Percentiles rank a stretch among this genome's conserved stretches.
phyloP scores from a whole-genome alignment of 2,113 vertebrate genomes.

The Trematocara nigrifrons region DNA sequence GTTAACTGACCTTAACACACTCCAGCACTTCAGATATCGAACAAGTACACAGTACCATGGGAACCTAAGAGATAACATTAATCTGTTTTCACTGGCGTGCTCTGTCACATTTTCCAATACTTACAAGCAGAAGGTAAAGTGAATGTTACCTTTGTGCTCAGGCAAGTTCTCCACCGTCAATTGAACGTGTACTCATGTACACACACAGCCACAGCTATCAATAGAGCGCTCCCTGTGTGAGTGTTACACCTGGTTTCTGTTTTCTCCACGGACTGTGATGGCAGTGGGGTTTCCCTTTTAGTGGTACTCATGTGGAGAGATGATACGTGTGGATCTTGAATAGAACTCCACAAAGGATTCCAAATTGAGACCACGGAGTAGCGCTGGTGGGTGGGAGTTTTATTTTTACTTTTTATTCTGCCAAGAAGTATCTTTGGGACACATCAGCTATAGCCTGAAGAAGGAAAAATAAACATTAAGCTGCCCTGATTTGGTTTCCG shows the following conservation, averaged over 20 bases:
- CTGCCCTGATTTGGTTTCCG: background rate
- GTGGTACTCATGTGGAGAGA: constrained; percentile 63
- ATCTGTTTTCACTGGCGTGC: constrained; percentile 33
- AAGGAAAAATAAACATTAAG: background rate
- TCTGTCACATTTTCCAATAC: constrained; percentile 50
- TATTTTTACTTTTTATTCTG: constrained; percentile 46
- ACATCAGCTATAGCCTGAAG: background rate
- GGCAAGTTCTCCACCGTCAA: constrained; percentile 23
- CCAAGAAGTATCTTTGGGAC: constrained; percentile 17
- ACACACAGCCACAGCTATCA: constrained; percentile 13
- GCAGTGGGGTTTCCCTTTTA: constrained; percentile 56
- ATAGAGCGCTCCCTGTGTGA: constrained; percentile 49
- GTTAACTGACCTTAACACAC: constrained; percentile 21
- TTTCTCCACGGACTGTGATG: constrained; percentile 51
- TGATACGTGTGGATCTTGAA: constrained; percentile 71
- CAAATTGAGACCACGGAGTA: constrained; percentile 30
- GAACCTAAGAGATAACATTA: constrained; percentile 52
- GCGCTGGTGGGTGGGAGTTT: constrained; percentile 10
- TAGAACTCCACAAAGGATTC: constrained; percentile 66
- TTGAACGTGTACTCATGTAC: background rate
- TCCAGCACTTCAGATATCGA: constrained; percentile 14
- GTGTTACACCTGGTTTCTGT: constrained; percentile 66
- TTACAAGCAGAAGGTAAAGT: constrained; percentile 16
- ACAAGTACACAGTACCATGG: constrained; percentile 28
- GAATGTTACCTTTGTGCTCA: constrained; percentile 63